Evolutionary conservation across 2,113 vertebrate species (phyloP).

Genomic region (Platysteira castanea): DNA sequence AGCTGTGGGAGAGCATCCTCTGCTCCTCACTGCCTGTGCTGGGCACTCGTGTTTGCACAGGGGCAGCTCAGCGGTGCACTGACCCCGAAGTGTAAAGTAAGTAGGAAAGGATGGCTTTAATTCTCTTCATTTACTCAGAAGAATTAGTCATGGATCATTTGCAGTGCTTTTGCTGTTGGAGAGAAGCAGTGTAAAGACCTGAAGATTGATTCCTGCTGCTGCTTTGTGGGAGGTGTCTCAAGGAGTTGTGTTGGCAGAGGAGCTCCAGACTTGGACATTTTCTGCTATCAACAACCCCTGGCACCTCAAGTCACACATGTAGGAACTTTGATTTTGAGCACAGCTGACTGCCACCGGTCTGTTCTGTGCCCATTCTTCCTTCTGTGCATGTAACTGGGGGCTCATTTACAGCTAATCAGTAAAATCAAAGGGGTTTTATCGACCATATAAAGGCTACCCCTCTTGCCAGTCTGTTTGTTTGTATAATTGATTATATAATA

Average conservation of each 20-base stretch:
- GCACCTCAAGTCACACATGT: fast-evolving
- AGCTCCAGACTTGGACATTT: background rate
- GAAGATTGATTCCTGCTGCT: background rate
- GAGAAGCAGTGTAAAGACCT: background rate
- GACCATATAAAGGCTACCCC: background rate
- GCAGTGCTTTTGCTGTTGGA: background rate
- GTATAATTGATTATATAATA: background rate
- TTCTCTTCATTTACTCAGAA: background rate
- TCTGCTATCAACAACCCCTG: background rate
- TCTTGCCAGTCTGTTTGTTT: background rate
- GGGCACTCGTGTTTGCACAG: background rate
- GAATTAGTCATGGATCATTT: slow-evolving; percentile 23
- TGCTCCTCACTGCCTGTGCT: background rate
- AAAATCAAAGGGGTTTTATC: background rate
- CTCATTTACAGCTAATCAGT: background rate
- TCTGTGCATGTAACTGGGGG: background rate
- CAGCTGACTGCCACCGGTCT: background rate
- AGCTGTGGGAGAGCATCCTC: background rate
- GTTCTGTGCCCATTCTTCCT: background rate
- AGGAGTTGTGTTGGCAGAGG: background rate
- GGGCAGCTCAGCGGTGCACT: background rate
- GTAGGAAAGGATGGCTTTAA: background rate
- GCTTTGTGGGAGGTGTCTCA: background rate
- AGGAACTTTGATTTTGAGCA: background rate
- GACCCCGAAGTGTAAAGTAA: background rate